These are phyloP conservation scores for Tiphia femorata DNA, from an alignment of 2,888 invertebrate species.

Conservation along the genomic window DNA sequence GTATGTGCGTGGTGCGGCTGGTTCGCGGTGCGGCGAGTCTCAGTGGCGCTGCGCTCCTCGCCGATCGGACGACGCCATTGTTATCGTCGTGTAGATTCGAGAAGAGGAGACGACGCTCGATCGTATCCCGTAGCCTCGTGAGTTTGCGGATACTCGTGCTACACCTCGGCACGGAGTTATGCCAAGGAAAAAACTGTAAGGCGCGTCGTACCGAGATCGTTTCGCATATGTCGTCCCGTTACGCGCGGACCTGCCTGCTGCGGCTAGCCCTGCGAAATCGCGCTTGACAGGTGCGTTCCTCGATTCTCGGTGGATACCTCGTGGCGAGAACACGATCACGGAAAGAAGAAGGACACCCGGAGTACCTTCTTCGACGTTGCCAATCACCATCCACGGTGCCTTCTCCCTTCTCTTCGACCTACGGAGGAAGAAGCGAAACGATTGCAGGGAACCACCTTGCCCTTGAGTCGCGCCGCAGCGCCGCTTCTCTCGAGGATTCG, in stretches of 20 bases:
- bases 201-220: not conserved
- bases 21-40: not conserved
- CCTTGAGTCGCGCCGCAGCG: too few relatives aligned
- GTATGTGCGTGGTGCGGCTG: conserved; percentile 8
- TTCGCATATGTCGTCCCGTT: not conserved
- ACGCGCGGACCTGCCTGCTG: too few relatives aligned
- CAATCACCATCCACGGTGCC: too few relatives aligned
- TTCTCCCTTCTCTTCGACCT: too few relatives aligned
- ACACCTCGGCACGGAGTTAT: not conserved
- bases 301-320: not conserved
- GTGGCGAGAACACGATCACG: not conserved
- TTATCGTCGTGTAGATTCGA: conserved; percentile 14
- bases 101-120: conserved; percentile 6
- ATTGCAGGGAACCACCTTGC: too few relatives aligned
- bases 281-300: conserved; percentile 6
- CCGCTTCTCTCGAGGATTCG: not conserved
- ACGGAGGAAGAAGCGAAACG: not conserved
- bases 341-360: not conserved
- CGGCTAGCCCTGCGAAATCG: not conserved
- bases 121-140: conserved; percentile 8
- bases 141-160: not conserved
- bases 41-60: not conserved
- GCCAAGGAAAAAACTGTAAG: not conserved
- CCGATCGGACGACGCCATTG: conserved; percentile 26
- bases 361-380: too few relatives aligned